Conservation (phyloP, 2,888 invertebrate species). For the Vanessa cardui region DNA sequence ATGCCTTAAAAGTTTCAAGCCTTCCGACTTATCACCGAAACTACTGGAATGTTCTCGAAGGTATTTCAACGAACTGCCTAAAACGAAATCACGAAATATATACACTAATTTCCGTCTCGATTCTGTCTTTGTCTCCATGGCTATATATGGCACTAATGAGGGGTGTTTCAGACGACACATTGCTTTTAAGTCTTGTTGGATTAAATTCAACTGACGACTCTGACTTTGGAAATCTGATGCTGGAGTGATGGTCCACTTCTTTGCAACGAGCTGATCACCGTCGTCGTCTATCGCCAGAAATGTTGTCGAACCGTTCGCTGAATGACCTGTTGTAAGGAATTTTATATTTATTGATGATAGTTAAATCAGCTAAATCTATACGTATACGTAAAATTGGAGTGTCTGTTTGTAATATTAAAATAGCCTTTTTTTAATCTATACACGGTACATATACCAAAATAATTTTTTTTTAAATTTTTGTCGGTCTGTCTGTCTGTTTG, state of each 20-base stretch:
- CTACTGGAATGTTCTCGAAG: conserved; percentile 50
- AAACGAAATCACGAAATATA: conserved; percentile 87
- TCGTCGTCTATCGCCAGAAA: conserved; percentile 90
- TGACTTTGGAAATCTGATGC: conserved; percentile 68
- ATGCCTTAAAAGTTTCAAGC: conserved; percentile 79
- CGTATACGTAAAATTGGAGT: no score
- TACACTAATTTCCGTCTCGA: conserved; percentile 81
- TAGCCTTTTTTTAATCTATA: no score
- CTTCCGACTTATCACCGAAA: conserved; percentile 62
- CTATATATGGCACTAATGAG: conserved; percentile 89
- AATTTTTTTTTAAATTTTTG: no score
- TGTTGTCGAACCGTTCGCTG: conserved; percentile 87
- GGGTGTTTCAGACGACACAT: conserved; percentile 87
- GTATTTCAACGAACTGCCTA: conserved; percentile 69
- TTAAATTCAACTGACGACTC: conserved; percentile 83
- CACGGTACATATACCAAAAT: no score
- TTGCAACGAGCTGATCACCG: conserved; percentile 87
- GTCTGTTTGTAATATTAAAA: no score
- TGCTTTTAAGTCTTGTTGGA: conserved; percentile 91
- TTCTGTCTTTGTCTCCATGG: conserved; percentile 86
- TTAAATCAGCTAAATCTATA: no score
- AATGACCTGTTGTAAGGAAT: conserved; percentile 84
- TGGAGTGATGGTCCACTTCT: conserved; percentile 87
- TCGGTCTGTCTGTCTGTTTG: no score
- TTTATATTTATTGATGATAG: no score